Conservation (phyloP, 2,888 invertebrate species). For the Eucriotettix oculatus region DNA sequence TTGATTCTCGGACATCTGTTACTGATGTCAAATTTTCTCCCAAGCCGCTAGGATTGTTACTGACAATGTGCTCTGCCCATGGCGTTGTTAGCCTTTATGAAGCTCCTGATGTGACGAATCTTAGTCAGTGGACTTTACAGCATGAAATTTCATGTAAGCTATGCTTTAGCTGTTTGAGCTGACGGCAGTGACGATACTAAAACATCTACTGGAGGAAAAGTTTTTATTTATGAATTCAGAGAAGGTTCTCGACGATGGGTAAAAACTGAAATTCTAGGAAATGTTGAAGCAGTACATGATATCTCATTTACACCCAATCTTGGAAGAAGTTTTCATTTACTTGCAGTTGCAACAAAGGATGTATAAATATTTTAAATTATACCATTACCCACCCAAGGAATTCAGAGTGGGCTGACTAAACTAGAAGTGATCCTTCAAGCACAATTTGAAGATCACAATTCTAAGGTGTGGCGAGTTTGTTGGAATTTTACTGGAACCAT, state of each 20-base stretch:
- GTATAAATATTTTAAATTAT: conserved; percentile 71
- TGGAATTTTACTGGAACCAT: conserved; percentile 97
- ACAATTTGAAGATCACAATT: conserved; percentile 78
- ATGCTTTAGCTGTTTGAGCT: conserved; percentile 82
- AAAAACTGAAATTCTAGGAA: conserved; percentile 66
- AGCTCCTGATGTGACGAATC: conserved; percentile 96
- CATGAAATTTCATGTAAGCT: conserved; percentile 87
- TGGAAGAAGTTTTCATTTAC: conserved; percentile 79
- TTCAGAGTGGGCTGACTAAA: conserved; percentile 38
- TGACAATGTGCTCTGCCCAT: conserved; percentile 90
- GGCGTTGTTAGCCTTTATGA: conserved; percentile 78
- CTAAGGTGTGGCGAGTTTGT: conserved; percentile 87
- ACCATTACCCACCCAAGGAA: conserved; percentile 32
- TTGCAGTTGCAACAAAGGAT: conserved; percentile 91
- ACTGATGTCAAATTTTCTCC: conserved; percentile 98
- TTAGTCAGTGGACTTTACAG: conserved; percentile 91
- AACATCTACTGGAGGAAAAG: conserved; percentile 59
- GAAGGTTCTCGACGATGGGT: conserved; percentile 78
- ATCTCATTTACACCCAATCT: conserved; percentile 90
- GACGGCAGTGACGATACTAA: conserved; percentile 72
- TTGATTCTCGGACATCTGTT: conserved; percentile 91
- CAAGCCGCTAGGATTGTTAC: conserved; percentile 73
- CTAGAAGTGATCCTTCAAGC: conserved; percentile 65
- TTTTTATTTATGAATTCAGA: conserved; percentile 83
- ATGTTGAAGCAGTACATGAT: conserved; percentile 85